Percentiles rank a stretch among this genome's conserved stretches.
These are phyloP conservation scores for Arion vulgaris DNA, from an alignment of 1,140 invertebrate genomes.

Conservation along the genomic window DNA sequence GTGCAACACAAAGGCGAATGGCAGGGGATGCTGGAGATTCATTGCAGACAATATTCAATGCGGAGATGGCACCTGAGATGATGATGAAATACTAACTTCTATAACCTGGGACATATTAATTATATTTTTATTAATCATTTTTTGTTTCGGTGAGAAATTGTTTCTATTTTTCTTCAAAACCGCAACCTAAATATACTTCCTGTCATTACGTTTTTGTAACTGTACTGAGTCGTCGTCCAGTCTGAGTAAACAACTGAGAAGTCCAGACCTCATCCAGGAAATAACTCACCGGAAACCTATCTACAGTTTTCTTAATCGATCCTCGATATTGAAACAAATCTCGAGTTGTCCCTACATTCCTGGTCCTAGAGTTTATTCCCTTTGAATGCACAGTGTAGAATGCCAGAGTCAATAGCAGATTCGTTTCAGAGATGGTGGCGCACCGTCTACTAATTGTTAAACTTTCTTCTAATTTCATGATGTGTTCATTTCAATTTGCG, in stretches of 20 bases:
- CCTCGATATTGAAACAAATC: conserved; percentile 11
- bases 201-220: too few species aligned
- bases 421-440: background rate
- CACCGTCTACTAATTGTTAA: conserved; percentile 20
- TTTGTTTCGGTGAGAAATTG: too few species aligned
- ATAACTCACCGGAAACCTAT: conserved; percentile 25
- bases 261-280: background rate
- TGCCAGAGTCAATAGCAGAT: background rate
- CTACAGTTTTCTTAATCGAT: conserved; percentile 33
- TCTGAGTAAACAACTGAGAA: conserved; percentile 7
- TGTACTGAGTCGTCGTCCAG: background rate
- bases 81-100: too few species aligned
- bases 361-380: background rate
- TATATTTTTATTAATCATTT: too few species aligned
- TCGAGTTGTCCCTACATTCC: background rate
- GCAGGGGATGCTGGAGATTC: too few species aligned
- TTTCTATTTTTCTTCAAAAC: too few species aligned
- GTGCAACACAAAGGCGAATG: too few species aligned
- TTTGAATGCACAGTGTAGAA: background rate
- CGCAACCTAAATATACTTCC: too few species aligned
- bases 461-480: conserved; percentile 23
- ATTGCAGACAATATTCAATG: too few species aligned
- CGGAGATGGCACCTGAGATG: too few species aligned
- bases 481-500: conserved; percentile 20
- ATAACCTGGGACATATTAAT: too few species aligned